Evolutionary conservation across 2,888 invertebrate genomes (phyloP).

Genomic region (Lasioglossum oenotherae): DNA sequence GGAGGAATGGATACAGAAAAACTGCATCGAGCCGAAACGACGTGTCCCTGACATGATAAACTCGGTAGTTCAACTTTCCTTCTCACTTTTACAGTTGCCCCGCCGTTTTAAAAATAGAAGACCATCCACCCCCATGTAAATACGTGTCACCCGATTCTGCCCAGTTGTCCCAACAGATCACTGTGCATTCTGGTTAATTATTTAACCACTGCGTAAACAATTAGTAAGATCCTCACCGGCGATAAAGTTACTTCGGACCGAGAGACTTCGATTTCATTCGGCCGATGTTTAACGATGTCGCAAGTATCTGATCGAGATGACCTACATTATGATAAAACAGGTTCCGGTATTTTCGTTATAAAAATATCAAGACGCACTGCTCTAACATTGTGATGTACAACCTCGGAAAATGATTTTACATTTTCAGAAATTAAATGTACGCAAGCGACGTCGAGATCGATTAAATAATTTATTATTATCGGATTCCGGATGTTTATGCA

Average conservation of each 20-base stretch:
- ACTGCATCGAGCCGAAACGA: constrained; percentile 18
- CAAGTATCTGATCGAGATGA: constrained; percentile 65
- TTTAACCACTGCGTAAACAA: neutral
- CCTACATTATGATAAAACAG: constrained; percentile 68
- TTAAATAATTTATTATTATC: no score
- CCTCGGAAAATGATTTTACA: neutral
- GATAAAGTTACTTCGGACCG: constrained; percentile 31
- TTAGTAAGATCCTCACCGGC: constrained; percentile 7
- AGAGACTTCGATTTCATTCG: constrained; percentile 50
- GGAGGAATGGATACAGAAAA: constrained; percentile 22
- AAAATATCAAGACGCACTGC: constrained; percentile 48
- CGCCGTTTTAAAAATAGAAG: constrained; percentile 58
- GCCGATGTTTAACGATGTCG: constrained; percentile 57
- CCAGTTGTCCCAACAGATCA: constrained; percentile 5
- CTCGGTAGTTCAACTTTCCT: constrained; percentile 81
- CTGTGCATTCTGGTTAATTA: neutral
- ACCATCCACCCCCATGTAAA: constrained; percentile 38
- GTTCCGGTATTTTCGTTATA: constrained; percentile 65
- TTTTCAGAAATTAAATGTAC: constrained; percentile 11
- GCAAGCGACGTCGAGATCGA: neutral
- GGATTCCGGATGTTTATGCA: no score
- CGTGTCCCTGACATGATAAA: constrained; percentile 81
- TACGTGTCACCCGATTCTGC: constrained; percentile 17
- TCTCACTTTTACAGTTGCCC: constrained; percentile 79
- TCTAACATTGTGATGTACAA: constrained; percentile 33